phyloP scores from a whole-genome alignment of 2,113 vertebrate species.

The Megaceryle maxima region DNA sequence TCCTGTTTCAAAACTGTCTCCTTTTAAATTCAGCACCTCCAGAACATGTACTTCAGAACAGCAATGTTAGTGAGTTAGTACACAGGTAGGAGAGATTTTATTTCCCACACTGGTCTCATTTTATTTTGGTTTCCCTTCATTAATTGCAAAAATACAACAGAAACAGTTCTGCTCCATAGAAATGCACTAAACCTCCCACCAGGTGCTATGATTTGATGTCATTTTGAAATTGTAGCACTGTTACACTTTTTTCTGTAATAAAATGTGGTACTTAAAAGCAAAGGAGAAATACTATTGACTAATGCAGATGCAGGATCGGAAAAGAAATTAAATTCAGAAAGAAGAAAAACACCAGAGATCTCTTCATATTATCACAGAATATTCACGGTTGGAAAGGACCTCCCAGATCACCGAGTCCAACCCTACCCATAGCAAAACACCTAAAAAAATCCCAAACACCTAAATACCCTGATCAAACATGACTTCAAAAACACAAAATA shows the following conservation, averaged over 20 bases:
- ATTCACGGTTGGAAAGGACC: too few species aligned
- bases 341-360: background rate
- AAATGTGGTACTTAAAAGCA: background rate
- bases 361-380: background rate
- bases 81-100: constrained; percentile 40
- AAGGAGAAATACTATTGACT: background rate
- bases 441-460: too few species aligned
- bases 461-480: too few species aligned
- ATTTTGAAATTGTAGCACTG: constrained; percentile 27
- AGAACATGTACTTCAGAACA: background rate
- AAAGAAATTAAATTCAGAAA: background rate
- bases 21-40: background rate
- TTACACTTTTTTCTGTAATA: background rate
- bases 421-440: too few species aligned
- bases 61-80: background rate
- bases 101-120: constrained; percentile 13
- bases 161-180: constrained; percentile 34
- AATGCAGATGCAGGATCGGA: background rate
- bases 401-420: too few species aligned
- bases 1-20: background rate
- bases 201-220: background rate
- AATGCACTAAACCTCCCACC: constrained; percentile 35
- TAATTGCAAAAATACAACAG: constrained; percentile 52
- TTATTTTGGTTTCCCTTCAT: constrained; percentile 57
- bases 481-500: too few species aligned